Conservation (phyloP, 2,797 vertebrate species). For the Amazona finschi region DNA sequence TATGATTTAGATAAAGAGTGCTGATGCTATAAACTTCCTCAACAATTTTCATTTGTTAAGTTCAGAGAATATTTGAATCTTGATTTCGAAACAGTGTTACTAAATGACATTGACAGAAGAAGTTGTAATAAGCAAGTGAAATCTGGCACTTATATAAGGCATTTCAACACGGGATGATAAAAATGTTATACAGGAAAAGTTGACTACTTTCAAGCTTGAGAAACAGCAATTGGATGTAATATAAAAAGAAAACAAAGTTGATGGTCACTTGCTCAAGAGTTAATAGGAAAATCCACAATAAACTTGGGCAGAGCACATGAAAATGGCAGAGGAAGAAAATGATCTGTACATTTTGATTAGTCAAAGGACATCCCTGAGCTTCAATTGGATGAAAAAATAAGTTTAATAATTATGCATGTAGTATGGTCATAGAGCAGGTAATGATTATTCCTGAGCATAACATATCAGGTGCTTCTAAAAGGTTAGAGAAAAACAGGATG, state of each 20-base stretch:
- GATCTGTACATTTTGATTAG: neutral
- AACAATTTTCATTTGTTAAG: neutral
- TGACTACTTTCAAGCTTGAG: neutral
- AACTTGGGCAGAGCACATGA: neutral
- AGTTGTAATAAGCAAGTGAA: neutral
- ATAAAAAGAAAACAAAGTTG: neutral
- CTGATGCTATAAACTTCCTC: neutral
- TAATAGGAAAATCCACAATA: neutral
- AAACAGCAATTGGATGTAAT: neutral
- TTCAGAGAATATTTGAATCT: neutral
- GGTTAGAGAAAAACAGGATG: neutral
- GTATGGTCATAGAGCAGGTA: neutral
- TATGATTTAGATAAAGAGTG: neutral
- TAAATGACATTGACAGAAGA: neutral
- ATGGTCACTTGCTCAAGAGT: neutral
- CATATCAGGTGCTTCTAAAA: neutral
- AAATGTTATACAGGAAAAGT: neutral
- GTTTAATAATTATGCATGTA: neutral
- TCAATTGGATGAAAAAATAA: neutral
- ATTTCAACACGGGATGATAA: neutral
- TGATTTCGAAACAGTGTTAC: neutral
- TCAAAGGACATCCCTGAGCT: neutral
- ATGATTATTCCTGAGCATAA: neutral
- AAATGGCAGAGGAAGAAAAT: neutral
- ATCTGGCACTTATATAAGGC: neutral